Evolutionary conservation across 1,140 invertebrate genomes (phyloP), one percentile per base, ranked within the genome.

Genomic region (Lineus longissimus): DNA sequence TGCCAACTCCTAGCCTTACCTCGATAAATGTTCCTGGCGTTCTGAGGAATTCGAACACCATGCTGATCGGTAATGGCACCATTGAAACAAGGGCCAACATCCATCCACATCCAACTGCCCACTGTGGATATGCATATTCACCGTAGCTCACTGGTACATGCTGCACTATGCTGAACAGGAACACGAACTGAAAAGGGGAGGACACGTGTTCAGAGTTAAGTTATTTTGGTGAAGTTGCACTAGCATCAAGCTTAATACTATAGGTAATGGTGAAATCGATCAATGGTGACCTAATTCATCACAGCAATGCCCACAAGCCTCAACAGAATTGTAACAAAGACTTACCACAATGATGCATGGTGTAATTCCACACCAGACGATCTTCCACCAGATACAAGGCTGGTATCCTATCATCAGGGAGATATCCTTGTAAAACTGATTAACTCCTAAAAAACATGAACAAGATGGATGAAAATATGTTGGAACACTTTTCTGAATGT

Each of bases 141-240:
- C 71, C 77, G 59, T 76, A 76, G 0, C 70, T 68, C 19, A 74
- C 76, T n/a, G 76, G 68, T 11, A 87, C 86, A 75, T 91, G 90
- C 57, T 85, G 82, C 2, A 89, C 76, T 2, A 87, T 86, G 70
- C 88, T 86, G 62, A 87, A 86, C n/a, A 89, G 72, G 11, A 90
- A 82, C 0, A 86, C 87, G 76, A 88, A 87, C 95, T 98, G 76
- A 58, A 81, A 82, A 72, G 6, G 15, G 15, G 4, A 36, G 6
- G 15, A 36, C 33, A 36, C 15, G 6, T 36, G 33, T 4, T 36
- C 6, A 7, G 4, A 36, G 33, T 7, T 4, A 36, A 36, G 15
- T 36, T 4, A 36, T 36, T 36, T 36, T 36, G 4, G 15, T 36
- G 33, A 36, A 36, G n/a, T n/a, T n/a, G n/a, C n/a, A n/a, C n/a